Base-by-base conservation (phyloP, 2,888 invertebrate species). In the Acanthopleura granulata region DNA sequence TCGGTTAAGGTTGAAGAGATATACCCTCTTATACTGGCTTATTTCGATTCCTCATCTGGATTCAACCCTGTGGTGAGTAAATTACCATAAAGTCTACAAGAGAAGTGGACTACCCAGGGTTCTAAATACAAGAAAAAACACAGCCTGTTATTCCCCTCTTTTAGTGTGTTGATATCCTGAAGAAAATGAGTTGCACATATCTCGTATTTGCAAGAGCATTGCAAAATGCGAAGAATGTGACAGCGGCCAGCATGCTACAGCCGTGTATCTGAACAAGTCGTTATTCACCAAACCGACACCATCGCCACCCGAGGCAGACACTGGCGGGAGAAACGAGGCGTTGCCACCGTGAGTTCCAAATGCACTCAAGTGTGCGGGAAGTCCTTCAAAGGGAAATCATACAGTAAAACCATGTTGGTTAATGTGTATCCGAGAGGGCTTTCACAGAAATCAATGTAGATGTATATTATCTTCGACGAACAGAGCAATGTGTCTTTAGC, bases 21-120 rank as follows among this genome's bases (percentile, higher is more conserved):
- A 72, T 77, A 76, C 74, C 30, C 12, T 29, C 15, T 27, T n/a
- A n/a, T 78, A 25, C 30, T 78, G 57, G 57, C 74, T 16, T 77
- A 78, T 69, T 78, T 75, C 25, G 74, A 80, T 71, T 76, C 77
- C n/a, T 76, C 77, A 12, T 29, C 62, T n/a, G 77, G 80, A n/a
- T 62, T 80, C 9, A n/a, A n/a, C n/a, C n/a, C n/a, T n/a, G n/a
- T n/a, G n/a, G 75, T 77, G 6, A 27, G 29, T 0, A 80, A 80
- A 66, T 69, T 80, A n/a, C 76, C 80, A 40, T 50, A 50, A 22
- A 73, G 73, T 57, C 25, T 77, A 15, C 77, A 79, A 49, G 57
- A 72, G 27, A 77, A 72, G 22, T 76, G 76, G 77, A 73, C 73
- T 1, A 30, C 50, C 27, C 51, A 69, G 11, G 75, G 76, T 1